These are phyloP conservation scores for Scaptomyza caliginosa DNA, from an alignment of 2,888 invertebrate species.

Conservation along the genomic window DNA sequence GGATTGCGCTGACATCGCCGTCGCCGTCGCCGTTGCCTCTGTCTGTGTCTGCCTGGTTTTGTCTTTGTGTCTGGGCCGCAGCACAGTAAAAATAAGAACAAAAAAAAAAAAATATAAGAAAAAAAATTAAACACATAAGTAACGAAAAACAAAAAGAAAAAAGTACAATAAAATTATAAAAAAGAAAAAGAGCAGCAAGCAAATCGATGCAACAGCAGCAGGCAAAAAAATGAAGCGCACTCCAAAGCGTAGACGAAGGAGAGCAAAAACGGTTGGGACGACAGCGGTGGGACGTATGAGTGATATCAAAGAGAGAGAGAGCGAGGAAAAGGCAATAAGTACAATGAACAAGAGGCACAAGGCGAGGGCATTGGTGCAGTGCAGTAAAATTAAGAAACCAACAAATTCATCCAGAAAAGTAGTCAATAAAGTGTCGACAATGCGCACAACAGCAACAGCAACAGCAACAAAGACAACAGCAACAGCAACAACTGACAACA, in stretches of 20 bases:
- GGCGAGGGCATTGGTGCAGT: conserved; percentile 52
- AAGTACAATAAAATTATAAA: conserved; percentile 74
- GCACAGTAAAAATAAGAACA: conserved; percentile 36
- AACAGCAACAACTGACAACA: conserved; percentile 35
- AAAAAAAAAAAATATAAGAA: conserved; percentile 15
- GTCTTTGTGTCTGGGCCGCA: conserved; percentile 82
- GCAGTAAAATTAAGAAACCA: conserved; percentile 79
- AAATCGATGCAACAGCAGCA: conserved; percentile 73
- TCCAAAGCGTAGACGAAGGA: conserved; percentile 28
- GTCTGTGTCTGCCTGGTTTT: conserved; percentile 56
- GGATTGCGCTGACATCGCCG: conserved; percentile 57
- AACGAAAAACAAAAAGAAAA: conserved; percentile 51
- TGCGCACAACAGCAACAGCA: conserved; percentile 65
- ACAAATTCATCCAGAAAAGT: conserved; percentile 82
- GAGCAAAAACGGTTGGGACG: conserved; percentile 23
- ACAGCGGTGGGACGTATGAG: conserved; percentile 69
- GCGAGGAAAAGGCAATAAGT: conserved; percentile 8
- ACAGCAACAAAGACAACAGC: conserved; percentile 18
- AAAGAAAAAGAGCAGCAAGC: conserved; percentile 50
- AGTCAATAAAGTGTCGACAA: conserved; percentile 82
- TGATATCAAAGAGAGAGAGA: conserved; percentile 60
- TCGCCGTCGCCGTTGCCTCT: conserved; percentile 42
- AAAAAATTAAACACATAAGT: conserved; percentile 78
- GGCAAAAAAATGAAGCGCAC: conserved; percentile 55
- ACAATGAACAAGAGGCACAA: conserved; percentile 32